phyloP scores from a whole-genome alignment of 1,140 invertebrate species.

The Lamellibrachia luymesi region DNA sequence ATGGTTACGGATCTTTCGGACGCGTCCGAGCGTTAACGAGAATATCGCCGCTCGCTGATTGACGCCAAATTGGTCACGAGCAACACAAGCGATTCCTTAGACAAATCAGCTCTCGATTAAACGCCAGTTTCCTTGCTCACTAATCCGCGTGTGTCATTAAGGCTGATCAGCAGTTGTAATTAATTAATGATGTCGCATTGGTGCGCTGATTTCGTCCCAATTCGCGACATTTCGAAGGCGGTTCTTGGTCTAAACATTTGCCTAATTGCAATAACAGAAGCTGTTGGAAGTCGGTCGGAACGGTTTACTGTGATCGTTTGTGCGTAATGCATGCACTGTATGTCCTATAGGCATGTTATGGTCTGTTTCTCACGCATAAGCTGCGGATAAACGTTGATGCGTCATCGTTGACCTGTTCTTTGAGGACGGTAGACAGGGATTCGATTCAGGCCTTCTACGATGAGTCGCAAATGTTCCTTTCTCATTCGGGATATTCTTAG shows the following conservation, averaged over 20 bases:
- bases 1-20: background rate
- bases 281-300: background rate
- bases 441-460: background rate
- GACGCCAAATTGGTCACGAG: background rate
- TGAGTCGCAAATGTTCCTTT: background rate
- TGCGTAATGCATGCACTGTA: background rate
- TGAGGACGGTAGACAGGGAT: background rate
- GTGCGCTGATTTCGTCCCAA: background rate
- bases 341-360: background rate
- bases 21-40: background rate
- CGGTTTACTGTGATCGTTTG: background rate
- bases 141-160: background rate
- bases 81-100: background rate
- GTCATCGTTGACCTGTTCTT: background rate
- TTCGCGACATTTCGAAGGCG: background rate
- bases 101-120: slow-evolving; percentile 5
- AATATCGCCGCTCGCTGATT: background rate
- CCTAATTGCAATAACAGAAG: background rate
- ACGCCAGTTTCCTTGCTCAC: background rate
- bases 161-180: background rate
- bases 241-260: background rate
- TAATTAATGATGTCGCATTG: background rate
- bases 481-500: background rate
- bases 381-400: background rate
- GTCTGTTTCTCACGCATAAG: background rate